Base-by-base conservation (phyloP, 2,888 invertebrate species). In the Pseudoips prasinana region DNA sequence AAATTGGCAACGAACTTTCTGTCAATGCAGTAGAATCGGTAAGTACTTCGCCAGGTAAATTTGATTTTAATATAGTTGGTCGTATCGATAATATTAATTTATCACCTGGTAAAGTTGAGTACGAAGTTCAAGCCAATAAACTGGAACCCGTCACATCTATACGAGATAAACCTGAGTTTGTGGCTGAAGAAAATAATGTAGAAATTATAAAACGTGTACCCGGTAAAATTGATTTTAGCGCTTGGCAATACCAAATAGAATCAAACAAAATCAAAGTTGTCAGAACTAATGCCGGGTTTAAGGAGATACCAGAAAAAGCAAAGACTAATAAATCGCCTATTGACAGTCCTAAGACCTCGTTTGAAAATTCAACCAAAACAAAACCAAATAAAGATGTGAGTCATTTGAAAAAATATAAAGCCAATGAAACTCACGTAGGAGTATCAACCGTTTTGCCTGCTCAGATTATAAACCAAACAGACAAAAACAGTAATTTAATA, bases 201-300 rank as follows among this genome's bases (percentile, higher is more conserved):
- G 40, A 28, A 8, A 22, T 53, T 6, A 41, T 37, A 30, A 42
- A 20, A 20, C 2, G 2, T n/a, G 2, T 2, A n/a, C 20, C 20
- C 4, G 20, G 34, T 3, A 56, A 52, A 40, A 25, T 58, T 7
- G 40, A 34, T 20, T 42, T 48, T 32, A 42, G 44, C 6, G 24
- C 41, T 18, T 34, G 39, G 4, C 36, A 23, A 5, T 30, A 22
- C 11, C 41, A 11, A 1, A 14, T 9, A 30, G 25, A 33, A 32
- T 38, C 14, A 26, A 9, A 33, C 7, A 20, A 23, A 3, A 30
- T 25, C 4, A 43, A 20, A 11, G 30, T 11, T 7, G 11, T 35
- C 18, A 14, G 5, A 14, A 14, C 14, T 14, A 5, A 14, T 2
- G 14, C 14, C 5, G 14, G 5, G 14, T 14, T 14, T 3, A 14